Base-by-base conservation (phyloP, 2,888 invertebrate species). In the Matsumyia berberina region DNA sequence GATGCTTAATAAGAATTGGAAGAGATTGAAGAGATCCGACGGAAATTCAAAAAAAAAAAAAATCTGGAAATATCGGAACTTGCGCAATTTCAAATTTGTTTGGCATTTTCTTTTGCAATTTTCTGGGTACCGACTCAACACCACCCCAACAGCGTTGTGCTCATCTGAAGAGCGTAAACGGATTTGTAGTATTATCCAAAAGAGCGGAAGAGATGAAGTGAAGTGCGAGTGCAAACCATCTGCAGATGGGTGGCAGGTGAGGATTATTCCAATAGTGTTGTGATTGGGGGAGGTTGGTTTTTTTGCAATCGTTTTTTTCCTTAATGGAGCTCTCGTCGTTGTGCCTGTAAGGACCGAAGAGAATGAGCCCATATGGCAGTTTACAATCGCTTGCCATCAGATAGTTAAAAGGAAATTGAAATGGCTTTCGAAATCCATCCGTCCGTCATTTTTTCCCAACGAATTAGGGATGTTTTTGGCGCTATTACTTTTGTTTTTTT, bases 351-450 rank as follows among this genome's bases (percentile, higher is more conserved):
- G 46, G 60, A 60, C 46, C 35, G 58, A 39, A 37, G 17, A 37
- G 9, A 12, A 29, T n/a, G 46, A 17, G 29, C 17, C 42, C 83
- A 83, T 83, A 83, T 73, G 67, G 58, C 7, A 58, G 73, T 55
- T 79, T 35, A 35, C 62, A 67, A 66, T 78, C 55, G 37, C 39
- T 60, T 57, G 64, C 51, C 79, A 58, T 64, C 67, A 57, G 73
- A 73, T 79, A 79, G 79, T 79, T 83, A 73, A 83, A 69, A 64
- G 79, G 79, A 83, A 83, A 83, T 83, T 69, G 79, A 64, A 78
- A 74, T 79, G 49, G 62, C 35, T 69, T 78, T 73, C 60, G 57
- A 73, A 73, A 69, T 67, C 55, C 51, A 42, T 17, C 12, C 17
- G 12, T 49, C 12, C 49, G 17, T 29, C 39, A 42, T 60, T 4